Conservation (phyloP, 2,113 vertebrate species). For the Notarius quadriscutis region DNA sequence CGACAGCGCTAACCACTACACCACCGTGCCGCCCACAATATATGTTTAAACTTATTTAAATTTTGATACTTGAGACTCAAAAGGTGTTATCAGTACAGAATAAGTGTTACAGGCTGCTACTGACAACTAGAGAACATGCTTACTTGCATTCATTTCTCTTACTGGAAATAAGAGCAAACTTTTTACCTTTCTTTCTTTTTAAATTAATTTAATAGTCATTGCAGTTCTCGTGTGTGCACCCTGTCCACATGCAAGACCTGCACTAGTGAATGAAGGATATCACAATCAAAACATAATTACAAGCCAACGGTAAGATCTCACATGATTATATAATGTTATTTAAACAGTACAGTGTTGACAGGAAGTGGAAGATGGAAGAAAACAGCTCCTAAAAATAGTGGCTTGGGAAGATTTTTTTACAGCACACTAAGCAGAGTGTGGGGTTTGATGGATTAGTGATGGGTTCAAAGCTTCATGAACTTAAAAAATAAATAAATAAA, state of each 20-base stretch:
- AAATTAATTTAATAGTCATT: neutral
- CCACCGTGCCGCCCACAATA: no score
- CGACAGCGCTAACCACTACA: no score
- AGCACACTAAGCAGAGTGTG: neutral
- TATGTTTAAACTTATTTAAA: neutral
- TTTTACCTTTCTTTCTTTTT: neutral
- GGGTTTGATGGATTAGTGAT: neutral
- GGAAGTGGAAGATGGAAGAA: slow-evolving; percentile 3
- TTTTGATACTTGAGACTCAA: neutral
- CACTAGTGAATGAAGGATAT: neutral
- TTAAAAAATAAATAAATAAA: neutral
- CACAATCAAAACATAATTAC: neutral
- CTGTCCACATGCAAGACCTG: neutral
- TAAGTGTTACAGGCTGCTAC: neutral
- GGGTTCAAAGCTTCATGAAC: neutral
- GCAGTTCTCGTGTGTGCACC: neutral
- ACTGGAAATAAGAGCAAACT: neutral
- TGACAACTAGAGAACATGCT: neutral
- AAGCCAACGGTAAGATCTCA: neutral
- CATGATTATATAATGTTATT: neutral
- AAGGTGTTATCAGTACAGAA: neutral
- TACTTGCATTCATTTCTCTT: neutral
- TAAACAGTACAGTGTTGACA: slow-evolving; percentile 21
- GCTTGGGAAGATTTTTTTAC: slow-evolving; percentile 17
- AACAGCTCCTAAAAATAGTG: slow-evolving; percentile 17